Conservation (phyloP, 2,888 invertebrate species). For the Temnothorax unifasciatus region DNA sequence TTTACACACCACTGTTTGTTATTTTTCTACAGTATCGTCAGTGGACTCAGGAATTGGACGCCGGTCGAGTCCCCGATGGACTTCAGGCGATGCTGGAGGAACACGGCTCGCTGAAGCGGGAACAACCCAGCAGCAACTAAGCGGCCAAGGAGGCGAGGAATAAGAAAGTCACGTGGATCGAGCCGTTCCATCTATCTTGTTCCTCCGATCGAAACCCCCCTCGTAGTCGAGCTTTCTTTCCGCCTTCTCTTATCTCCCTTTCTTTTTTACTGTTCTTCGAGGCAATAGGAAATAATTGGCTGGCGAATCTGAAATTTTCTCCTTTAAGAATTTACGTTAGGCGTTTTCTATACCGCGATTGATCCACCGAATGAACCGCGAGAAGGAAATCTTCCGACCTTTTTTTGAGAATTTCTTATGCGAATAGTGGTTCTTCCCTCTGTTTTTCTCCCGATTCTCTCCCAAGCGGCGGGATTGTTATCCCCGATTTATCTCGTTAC, state of each 20-base stretch:
- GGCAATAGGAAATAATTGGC: slow-evolving; percentile 46
- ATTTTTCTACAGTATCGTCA: slow-evolving; percentile 90
- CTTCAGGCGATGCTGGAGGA: slow-evolving; percentile 92
- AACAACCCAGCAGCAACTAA: slow-evolving; percentile 83
- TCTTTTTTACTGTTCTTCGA: slow-evolving; percentile 38
- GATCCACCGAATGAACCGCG: not conserved
- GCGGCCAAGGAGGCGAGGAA: slow-evolving; percentile 55
- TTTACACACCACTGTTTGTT: slow-evolving; percentile 54
- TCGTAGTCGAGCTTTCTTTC: slow-evolving; percentile 54
- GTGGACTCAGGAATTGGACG: slow-evolving; percentile 94
- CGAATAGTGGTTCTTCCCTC: not conserved
- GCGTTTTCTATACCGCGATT: not conserved
- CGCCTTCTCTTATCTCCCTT: slow-evolving; percentile 30
- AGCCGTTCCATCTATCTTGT: slow-evolving; percentile 51
- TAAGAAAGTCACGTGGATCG: slow-evolving; percentile 64
- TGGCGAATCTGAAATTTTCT: slow-evolving; percentile 34
- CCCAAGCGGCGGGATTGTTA: slow-evolving; percentile 3
- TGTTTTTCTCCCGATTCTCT: not conserved
- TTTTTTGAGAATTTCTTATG: not conserved
- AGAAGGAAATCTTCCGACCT: not conserved
- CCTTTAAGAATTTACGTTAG: not conserved
- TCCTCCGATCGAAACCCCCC: slow-evolving; percentile 42
- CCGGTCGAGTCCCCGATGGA: slow-evolving; percentile 93
- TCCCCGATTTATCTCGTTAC: slow-evolving; percentile 39
- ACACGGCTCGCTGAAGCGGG: slow-evolving; percentile 91